Base-by-base conservation (phyloP, 2,113 vertebrate species). In the Pachyramphus minor region DNA sequence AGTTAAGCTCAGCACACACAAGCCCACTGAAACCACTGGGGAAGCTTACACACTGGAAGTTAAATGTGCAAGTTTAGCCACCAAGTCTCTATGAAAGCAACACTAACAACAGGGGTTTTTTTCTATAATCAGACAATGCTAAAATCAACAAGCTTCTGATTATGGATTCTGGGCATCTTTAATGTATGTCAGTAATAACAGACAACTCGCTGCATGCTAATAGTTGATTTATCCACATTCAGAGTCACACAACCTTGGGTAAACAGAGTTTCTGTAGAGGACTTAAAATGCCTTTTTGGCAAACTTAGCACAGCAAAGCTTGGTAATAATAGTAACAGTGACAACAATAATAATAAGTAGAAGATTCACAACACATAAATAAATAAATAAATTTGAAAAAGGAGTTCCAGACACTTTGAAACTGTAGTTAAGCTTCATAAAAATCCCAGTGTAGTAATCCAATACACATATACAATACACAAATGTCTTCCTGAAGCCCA, bases 181-280 rank as follows among this genome's bases (percentile, higher is more conserved):
- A 35, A 79, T 16, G 4, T 35, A 67, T 24, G 33, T 44, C 66
- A 68, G 14, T 52, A 92, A 47, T 27, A 78, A 72, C 1, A 78
- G 35, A 50, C 6, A 69, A 24, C 41, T 83, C 0, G 0, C 33
- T 85, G 6, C 19, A 31, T 60, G 24, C 7, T 44, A 64, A 45
- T 24, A 55, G 12, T 25, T 75, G 1, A 53, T 80, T 78, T 49
- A 53, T 39, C 25, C 75, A 25, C 14, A 20, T n/a, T 53, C 5
- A 79, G 33, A 3, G 5, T 84, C 66, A 49, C 14, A 62, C 6
- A 52, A 14, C 19, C 44, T 58, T 62, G 22, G 17, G 35, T 87
- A 71, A 81, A 76, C 14, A 80, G 20, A 12, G 21, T 9, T 86
- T 12, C 42, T 62, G 13, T 6, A 53, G 2, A 84, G 55, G 27